Percentiles rank a stretch among this genome's conserved stretches.
phyloP scores from a whole-genome alignment of 2,113 vertebrate species.

The Ceuthmochares aereus region DNA sequence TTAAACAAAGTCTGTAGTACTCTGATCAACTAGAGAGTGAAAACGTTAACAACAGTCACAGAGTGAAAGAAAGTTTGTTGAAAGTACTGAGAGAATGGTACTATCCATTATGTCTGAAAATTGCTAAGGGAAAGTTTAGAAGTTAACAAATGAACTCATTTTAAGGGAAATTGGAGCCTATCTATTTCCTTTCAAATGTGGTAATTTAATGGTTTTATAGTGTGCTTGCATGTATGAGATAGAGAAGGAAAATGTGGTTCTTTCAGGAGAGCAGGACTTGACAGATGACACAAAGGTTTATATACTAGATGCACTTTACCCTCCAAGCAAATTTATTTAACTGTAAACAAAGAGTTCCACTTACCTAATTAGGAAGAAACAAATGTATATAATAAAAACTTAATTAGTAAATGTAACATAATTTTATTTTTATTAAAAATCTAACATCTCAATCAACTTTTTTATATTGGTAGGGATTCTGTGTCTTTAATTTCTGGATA shows the following conservation, averaged over 20 bases:
- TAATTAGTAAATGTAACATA: conserved; percentile 38
- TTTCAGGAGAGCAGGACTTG: conserved; percentile 18
- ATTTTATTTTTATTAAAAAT: conserved; percentile 49
- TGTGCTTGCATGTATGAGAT: not conserved
- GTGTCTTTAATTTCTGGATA: not conserved
- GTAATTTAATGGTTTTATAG: not conserved
- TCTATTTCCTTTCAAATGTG: not conserved
- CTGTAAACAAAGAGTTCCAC: conserved; percentile 32
- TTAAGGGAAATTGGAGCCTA: not conserved
- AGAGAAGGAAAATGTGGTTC: not conserved
- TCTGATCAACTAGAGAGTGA: not conserved
- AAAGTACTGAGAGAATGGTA: not conserved
- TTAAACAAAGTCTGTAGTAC: not conserved
- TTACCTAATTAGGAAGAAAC: conserved; percentile 49
- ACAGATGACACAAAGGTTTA: not conserved
- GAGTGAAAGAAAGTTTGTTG: not conserved
- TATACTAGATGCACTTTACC: not conserved
- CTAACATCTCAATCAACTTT: conserved; percentile 10
- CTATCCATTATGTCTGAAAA: not conserved
- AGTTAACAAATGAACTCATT: conserved; percentile 47
- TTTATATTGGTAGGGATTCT: not conserved
- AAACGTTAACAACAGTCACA: not conserved
- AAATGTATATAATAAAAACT: conserved; percentile 44
- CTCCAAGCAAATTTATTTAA: conserved; percentile 9
- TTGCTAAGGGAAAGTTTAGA: not conserved